Conservation (phyloP, 2,797 vertebrate species). For the Bovichtus diacanthus region DNA sequence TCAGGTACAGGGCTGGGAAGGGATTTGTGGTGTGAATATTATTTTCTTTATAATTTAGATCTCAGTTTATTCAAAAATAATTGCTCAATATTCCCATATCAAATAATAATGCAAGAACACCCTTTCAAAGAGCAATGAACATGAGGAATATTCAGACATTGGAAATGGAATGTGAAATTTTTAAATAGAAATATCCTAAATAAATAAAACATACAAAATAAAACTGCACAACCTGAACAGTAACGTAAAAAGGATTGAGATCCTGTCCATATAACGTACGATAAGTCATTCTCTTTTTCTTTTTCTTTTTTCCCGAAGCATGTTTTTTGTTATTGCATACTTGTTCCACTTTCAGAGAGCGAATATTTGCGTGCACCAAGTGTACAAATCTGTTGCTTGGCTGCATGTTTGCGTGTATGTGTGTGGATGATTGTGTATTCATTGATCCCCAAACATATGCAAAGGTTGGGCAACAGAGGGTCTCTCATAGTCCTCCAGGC, state of each 20-base stretch:
- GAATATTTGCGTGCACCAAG: not conserved
- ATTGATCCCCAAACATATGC: not conserved
- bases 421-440: conserved; percentile 7
- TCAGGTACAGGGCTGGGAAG: conserved; percentile 84
- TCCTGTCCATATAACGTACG: too few species aligned
- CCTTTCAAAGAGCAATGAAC: too few species aligned
- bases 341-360: not conserved
- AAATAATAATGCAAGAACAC: too few species aligned
- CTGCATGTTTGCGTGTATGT: not conserved
- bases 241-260: too few species aligned
- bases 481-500: conserved; percentile 15
- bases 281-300: too few species aligned
- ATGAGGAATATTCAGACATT: too few species aligned
- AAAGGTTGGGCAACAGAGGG: conserved; percentile 21
- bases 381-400: not conserved
- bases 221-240: too few species aligned
- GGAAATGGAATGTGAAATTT: too few species aligned
- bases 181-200: too few species aligned
- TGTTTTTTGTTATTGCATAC: not conserved
- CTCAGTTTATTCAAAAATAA: not conserved
- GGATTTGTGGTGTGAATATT: not conserved
- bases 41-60: not conserved
- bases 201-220: too few species aligned
- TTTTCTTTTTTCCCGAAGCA: too few species aligned
- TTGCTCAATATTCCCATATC: not conserved